These are phyloP conservation scores for Drosophila funebris DNA, from an alignment of 1,140 invertebrate species.

Conservation along the genomic window DNA sequence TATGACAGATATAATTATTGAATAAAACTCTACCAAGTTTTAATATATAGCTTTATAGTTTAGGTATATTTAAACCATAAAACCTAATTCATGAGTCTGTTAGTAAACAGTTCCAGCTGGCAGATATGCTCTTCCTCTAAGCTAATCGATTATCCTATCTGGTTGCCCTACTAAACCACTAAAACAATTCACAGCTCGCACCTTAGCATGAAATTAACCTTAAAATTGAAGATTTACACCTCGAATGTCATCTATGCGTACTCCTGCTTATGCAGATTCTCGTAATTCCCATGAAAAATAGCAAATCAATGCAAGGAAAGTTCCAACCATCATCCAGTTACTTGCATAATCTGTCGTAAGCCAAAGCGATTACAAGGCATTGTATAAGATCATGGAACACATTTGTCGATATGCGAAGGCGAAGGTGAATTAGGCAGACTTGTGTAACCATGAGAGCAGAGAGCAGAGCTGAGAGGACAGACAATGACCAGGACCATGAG, in stretches of 20 bases:
- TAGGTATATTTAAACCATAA: too few species aligned
- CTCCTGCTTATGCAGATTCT: background rate
- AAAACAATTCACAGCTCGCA: constrained; percentile 49
- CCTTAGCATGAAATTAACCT: constrained; percentile 50
- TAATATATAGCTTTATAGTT: too few species aligned
- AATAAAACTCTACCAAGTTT: too few species aligned
- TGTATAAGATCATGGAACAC: constrained; percentile 25
- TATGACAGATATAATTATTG: too few species aligned
- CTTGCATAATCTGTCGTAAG: constrained; percentile 70
- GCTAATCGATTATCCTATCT: background rate
- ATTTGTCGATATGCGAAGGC: too few species aligned
- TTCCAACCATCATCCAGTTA: constrained; percentile 32
- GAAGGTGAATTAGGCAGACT: background rate
- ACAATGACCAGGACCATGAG: background rate
- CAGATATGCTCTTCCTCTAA: too few species aligned
- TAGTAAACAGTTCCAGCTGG: too few species aligned
- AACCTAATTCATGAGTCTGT: too few species aligned
- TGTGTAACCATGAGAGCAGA: background rate
- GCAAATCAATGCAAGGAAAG: constrained; percentile 29
- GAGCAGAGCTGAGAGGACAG: background rate
- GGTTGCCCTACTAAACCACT: constrained; percentile 49
- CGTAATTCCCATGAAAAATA: constrained; percentile 32
- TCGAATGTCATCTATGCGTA: background rate
- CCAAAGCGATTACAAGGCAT: constrained; percentile 56
- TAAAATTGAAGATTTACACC: constrained; percentile 61